Evolutionary conservation across 2,113 vertebrate species (phyloP).

Genomic region (Lamprologus lemairii): DNA sequence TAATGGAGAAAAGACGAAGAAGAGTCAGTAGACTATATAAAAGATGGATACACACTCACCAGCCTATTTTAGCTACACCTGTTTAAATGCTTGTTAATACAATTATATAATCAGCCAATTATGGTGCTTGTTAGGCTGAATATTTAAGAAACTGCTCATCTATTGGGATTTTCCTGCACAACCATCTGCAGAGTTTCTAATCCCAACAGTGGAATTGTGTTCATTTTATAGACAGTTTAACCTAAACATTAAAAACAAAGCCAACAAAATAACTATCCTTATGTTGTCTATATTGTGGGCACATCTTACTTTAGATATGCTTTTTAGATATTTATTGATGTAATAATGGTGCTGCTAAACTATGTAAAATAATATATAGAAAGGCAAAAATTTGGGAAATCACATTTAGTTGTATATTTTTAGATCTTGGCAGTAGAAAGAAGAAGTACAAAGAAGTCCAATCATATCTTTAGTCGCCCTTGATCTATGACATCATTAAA

Average conservation of each 20-base stretch:
- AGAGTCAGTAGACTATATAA: neutral
- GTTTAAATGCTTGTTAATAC: neutral
- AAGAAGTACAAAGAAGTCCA: neutral
- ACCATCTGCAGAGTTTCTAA: neutral
- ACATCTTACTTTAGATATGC: neutral
- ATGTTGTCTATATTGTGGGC: neutral
- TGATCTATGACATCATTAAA: neutral
- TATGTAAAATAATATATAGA: neutral
- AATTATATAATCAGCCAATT: neutral
- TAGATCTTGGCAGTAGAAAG: accelerated
- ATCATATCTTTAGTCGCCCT: neutral
- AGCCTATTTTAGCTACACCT: neutral
- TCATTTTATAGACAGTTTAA: neutral
- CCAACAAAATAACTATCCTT: neutral
- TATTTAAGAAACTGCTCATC: neutral
- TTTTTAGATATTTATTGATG: neutral
- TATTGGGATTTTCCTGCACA: neutral
- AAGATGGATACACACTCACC: neutral
- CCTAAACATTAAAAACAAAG: neutral
- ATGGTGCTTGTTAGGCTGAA: neutral
- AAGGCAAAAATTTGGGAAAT: accelerated
- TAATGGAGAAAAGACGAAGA: neutral
- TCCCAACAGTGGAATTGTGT: neutral
- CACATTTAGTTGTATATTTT: neutral
- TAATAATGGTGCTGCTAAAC: neutral